phyloP scores from a whole-genome alignment of 2,113 vertebrate genomes.

The Mystacornis crossleyi region DNA sequence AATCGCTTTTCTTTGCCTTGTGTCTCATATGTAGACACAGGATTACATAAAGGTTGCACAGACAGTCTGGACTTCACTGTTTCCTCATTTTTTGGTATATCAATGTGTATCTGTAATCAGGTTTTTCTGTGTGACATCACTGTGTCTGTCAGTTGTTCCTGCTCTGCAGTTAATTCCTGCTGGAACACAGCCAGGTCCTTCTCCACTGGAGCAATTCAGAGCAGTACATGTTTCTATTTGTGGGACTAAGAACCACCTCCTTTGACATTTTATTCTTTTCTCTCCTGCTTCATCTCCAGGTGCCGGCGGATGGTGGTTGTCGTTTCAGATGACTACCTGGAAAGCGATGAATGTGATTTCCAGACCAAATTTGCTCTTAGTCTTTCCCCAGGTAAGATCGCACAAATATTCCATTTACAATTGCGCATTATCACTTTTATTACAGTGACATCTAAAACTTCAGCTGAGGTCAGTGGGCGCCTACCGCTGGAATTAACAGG shows the following conservation, averaged over 20 bases:
- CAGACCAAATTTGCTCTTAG: slow-evolving; percentile 99
- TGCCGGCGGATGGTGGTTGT: slow-evolving; percentile 95
- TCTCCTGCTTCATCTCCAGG: slow-evolving; percentile 56
- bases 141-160: not conserved
- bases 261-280: not conserved
- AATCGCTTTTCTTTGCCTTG: not conserved
- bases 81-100: not conserved
- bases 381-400: slow-evolving; percentile 87
- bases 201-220: not conserved
- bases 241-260: not conserved
- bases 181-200: not conserved
- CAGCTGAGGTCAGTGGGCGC: not conserved
- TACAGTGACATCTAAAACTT: not conserved
- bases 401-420: not conserved
- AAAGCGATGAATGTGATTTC: slow-evolving; percentile 94
- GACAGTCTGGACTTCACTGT: not conserved
- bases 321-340: slow-evolving; percentile 94
- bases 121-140: not conserved
- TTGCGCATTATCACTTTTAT: not conserved
- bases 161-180: not conserved
- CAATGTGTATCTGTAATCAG: not conserved
- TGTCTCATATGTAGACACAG: not conserved
- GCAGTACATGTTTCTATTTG: not conserved
- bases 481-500: not conserved
- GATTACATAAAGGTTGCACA: not conserved